phyloP scores from a whole-genome alignment of 2,888 invertebrate species.

The Pelosia muscerda region DNA sequence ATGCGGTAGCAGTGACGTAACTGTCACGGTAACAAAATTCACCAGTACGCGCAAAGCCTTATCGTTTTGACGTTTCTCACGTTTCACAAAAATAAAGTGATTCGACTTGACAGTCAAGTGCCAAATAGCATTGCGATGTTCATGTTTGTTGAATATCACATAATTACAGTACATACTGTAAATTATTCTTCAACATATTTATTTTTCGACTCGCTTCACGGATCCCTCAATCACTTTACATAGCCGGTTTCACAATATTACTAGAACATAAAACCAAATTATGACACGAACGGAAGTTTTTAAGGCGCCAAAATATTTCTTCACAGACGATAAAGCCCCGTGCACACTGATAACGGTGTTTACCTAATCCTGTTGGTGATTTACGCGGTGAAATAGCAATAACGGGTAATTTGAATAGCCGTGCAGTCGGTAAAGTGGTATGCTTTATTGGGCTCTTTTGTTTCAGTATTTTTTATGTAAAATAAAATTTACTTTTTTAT shows the following conservation, averaged over 20 bases:
- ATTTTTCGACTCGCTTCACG: background rate
- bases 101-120: background rate
- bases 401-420: constrained; percentile 55
- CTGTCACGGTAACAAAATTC: no score
- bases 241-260: constrained; percentile 9
- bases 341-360: constrained; percentile 56
- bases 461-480: constrained; percentile 1
- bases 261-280: constrained; percentile 51
- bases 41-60: no score
- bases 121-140: no score
- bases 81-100: background rate
- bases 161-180: no score
- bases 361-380: constrained; percentile 53
- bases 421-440: constrained; percentile 28
- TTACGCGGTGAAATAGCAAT: constrained; percentile 52
- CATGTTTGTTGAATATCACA: background rate
- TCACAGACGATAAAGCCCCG: constrained; percentile 68
- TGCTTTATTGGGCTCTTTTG: constrained; percentile 29
- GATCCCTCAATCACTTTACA: constrained; percentile 8
- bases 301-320: constrained; percentile 62
- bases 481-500: background rate
- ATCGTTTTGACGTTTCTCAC: background rate
- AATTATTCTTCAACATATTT: background rate
- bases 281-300: constrained; percentile 68
- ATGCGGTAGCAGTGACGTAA: no score